Percentiles rank a stretch among this genome's conserved stretches.
Evolutionary conservation across 2,113 vertebrate genomes (phyloP).

Genomic region (Neodon shergylaensis): DNA sequence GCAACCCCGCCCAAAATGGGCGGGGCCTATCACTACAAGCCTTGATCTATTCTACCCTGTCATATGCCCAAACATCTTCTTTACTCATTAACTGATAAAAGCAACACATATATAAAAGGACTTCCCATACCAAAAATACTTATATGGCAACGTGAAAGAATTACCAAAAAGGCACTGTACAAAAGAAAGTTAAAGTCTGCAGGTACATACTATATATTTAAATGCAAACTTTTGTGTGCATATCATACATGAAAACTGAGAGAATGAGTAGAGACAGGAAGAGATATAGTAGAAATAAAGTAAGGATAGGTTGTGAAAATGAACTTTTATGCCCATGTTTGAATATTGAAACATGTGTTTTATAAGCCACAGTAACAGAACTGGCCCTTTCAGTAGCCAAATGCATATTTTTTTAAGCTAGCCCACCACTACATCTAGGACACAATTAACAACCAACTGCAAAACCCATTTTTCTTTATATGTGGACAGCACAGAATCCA

Average conservation of each 20-base stretch:
- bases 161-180: background rate
- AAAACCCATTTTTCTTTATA: background rate
- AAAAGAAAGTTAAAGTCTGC: background rate
- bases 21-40: no score
- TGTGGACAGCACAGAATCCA: background rate
- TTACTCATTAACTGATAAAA: no score
- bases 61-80: no score
- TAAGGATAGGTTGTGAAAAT: background rate
- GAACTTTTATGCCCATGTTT: background rate
- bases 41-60: no score
- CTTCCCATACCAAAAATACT: background rate
- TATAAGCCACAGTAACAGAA: background rate
- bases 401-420: background rate
- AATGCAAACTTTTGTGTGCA: background rate
- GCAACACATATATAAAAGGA: no score
- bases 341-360: background rate
- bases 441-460: constrained; percentile 31
- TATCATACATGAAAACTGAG: background rate
- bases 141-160: background rate
- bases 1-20: no score
- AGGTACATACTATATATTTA: background rate
- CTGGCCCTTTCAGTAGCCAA: background rate
- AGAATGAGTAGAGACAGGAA: background rate
- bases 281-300: background rate
- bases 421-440: background rate